These are phyloP conservation scores for Bufo gargarizans DNA, from an alignment of 2,113 vertebrate genomes.

Conservation along the genomic window DNA sequence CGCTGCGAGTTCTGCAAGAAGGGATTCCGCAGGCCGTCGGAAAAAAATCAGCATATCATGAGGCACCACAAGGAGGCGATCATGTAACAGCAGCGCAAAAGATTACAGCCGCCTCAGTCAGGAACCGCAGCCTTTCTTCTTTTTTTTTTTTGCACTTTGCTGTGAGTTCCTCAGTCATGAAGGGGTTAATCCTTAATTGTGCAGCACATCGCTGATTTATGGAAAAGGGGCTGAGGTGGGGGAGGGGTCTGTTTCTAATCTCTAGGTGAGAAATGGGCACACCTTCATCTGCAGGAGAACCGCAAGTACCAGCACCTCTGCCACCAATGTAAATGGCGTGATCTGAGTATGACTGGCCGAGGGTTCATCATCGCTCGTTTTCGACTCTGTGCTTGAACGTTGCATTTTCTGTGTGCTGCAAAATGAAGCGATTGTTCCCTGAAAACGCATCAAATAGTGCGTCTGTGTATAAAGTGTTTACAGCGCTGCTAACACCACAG, in stretches of 20 bases:
- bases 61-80: slow-evolving; percentile 97
- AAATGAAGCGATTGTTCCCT: background rate
- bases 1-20: slow-evolving; percentile 98
- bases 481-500: background rate
- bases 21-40: slow-evolving; percentile 95
- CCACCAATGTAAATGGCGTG: background rate
- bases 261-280: background rate
- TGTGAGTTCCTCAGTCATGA: background rate
- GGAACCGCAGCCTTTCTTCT: background rate
- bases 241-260: background rate
- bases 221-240: background rate
- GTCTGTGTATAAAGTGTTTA: slow-evolving; percentile 19
- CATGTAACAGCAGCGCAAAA: slow-evolving; percentile 70
- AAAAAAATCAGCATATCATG: slow-evolving; percentile 99
- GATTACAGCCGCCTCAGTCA: background rate
- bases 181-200: background rate
- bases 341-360: background rate
- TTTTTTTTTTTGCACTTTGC: slow-evolving; percentile 9
- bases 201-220: background rate
- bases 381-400: slow-evolving; percentile 26
- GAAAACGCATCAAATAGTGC: background rate
- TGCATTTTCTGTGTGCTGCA: background rate
- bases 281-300: background rate
- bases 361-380: background rate
- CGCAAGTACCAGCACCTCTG: slow-evolving; percentile 11